Conservation (phyloP, 1,140 invertebrate genomes). For the Hirudo medicinalis region DNA sequence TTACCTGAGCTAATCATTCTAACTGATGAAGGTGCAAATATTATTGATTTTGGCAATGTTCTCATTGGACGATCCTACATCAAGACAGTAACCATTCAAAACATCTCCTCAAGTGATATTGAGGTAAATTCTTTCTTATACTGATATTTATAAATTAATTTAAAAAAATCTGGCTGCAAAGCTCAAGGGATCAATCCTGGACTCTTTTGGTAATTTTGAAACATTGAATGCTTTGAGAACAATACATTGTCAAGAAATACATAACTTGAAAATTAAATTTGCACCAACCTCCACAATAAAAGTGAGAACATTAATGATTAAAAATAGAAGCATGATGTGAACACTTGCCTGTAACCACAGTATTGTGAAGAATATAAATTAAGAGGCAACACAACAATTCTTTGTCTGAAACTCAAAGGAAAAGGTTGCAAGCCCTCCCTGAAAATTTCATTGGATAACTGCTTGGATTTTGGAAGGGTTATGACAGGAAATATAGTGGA, state of each 20-base stretch:
- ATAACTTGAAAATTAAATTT: too few species aligned
- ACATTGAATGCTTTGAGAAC: too few species aligned
- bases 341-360: background rate
- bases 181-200: background rate
- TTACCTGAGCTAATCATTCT: background rate
- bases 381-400: background rate
- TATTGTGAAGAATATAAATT: background rate
- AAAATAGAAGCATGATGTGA: background rate
- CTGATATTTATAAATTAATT: background rate
- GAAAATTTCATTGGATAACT: background rate
- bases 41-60: background rate
- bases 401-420: background rate
- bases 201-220: background rate
- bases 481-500: background rate
- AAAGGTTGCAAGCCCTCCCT: background rate
- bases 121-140: background rate
- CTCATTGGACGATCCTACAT: background rate
- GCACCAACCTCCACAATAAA: background rate
- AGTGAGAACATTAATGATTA: background rate
- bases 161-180: background rate
- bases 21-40: background rate
- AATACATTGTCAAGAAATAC: too few species aligned
- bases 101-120: background rate
- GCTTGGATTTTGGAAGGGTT: slow-evolving; percentile 3
- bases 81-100: background rate